Evolutionary conservation across 2,888 invertebrate genomes (phyloP), one percentile per base, ranked within the genome.

Genomic region (Resseliella maxima): DNA sequence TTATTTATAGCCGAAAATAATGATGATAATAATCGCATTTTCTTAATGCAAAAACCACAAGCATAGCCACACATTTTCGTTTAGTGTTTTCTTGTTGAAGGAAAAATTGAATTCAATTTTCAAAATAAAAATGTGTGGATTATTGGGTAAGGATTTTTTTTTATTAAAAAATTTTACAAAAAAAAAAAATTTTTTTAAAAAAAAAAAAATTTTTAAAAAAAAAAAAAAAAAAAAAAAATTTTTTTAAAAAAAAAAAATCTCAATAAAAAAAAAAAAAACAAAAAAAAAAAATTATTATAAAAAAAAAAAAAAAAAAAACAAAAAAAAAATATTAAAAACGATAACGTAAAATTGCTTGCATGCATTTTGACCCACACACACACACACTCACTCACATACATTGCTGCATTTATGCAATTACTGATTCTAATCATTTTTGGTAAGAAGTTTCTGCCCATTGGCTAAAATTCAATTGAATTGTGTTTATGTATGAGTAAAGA

Each of bases 101-200:
- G 59, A 59, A 59, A 59, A 59, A 59, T 59, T 59, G 59, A 59
- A 59, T 59, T 59, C 24, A n/a, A 59, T 59, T 59, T 59, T 59
- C 59, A n/a, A n/a, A n/a, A n/a, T n/a, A n/a, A n/a, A n/a, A n/a
- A n/a, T n/a, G n/a, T n/a, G n/a, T n/a, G n/a, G n/a, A n/a, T n/a
- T n/a, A n/a, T n/a, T n/a, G n/a, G n/a, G n/a, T n/a, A n/a, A n/a
- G n/a, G n/a, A n/a, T n/a, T n/a, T n/a, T n/a, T n/a, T n/a, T n/a
- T n/a, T n/a, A n/a, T n/a, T n/a, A n/a, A n/a, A n/a, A n/a, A n/a
- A n/a, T n/a, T n/a, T n/a, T n/a, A n/a, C n/a, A n/a, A n/a, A n/a
- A n/a, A n/a, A n/a, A n/a, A n/a, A n/a, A n/a, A n/a, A n/a, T n/a
- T n/a, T n/a, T n/a, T n/a, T n/a, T n/a, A n/a, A n/a, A n/a, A n/a